These are phyloP conservation scores for Gila orcuttii DNA, from an alignment of 2,113 vertebrate genomes.

Conservation along the genomic window DNA sequence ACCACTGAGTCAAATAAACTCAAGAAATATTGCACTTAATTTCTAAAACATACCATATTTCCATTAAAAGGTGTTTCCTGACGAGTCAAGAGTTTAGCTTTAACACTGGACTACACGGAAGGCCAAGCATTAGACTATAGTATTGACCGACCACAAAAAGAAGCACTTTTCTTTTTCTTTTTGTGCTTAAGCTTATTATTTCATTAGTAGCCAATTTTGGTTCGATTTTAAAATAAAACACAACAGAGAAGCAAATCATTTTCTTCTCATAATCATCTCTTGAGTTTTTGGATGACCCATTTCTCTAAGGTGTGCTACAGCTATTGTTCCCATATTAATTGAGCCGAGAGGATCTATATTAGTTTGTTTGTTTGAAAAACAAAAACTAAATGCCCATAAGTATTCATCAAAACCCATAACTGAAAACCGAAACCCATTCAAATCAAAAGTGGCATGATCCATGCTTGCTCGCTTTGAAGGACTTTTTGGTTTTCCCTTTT, in stretches of 20 bases:
- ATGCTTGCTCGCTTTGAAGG: conserved; percentile 62
- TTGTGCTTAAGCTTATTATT: conserved; percentile 69
- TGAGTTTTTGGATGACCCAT: conserved; percentile 58
- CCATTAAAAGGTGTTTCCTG: conserved; percentile 58
- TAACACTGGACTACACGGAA: conserved; percentile 84
- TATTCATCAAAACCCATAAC: conserved; percentile 64
- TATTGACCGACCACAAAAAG: conserved; percentile 77
- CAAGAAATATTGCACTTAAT: conserved; percentile 99
- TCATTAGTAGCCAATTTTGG: conserved; percentile 44
- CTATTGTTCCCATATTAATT: conserved; percentile 83
- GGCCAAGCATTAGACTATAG: conserved; percentile 73
- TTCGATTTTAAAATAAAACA: conserved; percentile 60
- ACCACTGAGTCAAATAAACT: conserved; percentile 80
- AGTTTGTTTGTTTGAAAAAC: conserved; percentile 68
- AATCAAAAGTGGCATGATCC: conserved; percentile 67
- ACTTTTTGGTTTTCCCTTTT: conserved; percentile 78
- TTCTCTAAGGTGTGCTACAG: conserved; percentile 68
- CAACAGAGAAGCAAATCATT: conserved; percentile 39
- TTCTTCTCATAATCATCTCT: conserved; percentile 69
- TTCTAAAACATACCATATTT: conserved; percentile 81
- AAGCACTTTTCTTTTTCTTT: conserved; percentile 28
- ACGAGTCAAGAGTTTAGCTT: conserved; percentile 82
- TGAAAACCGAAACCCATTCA: conserved; percentile 47
- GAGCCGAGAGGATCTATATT: conserved; percentile 66
- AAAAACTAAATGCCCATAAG: conserved; percentile 80